Conservation (phyloP, 2,113 vertebrate species). For the Sakesphorus luctuosus region DNA sequence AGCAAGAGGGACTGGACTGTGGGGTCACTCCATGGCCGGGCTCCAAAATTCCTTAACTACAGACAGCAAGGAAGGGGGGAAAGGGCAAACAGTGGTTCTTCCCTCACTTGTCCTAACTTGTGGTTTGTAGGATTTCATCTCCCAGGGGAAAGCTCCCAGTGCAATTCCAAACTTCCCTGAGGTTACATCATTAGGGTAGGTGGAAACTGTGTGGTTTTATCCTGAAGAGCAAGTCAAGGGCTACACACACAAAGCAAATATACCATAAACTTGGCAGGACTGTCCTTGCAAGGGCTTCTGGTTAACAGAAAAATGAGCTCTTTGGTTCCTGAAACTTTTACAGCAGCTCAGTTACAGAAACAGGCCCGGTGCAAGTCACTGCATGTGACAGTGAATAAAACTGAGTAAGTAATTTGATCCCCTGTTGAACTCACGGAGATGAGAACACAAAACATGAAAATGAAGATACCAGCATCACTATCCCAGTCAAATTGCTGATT, state of each 20-base stretch:
- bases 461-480: neutral
- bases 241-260: neutral
- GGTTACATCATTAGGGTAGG: neutral
- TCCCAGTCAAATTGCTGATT: neutral
- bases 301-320: neutral
- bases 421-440: neutral
- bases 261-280: neutral
- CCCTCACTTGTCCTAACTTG: neutral
- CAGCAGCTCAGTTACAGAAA: neutral
- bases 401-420: neutral
- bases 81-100: neutral
- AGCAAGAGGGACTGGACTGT: neutral
- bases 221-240: neutral
- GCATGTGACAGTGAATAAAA: neutral
- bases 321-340: neutral
- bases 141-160: neutral
- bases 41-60: neutral
- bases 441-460: neutral
- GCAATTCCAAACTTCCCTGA: neutral
- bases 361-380: neutral
- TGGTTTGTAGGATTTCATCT: neutral
- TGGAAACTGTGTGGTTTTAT: conserved; percentile 1
- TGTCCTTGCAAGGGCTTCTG: neutral
- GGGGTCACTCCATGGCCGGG: rapidly evolving
- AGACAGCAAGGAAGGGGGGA: neutral